phyloP scores from a whole-genome alignment of 2,888 invertebrate genomes.

The Theodoxus fluviatilis region DNA sequence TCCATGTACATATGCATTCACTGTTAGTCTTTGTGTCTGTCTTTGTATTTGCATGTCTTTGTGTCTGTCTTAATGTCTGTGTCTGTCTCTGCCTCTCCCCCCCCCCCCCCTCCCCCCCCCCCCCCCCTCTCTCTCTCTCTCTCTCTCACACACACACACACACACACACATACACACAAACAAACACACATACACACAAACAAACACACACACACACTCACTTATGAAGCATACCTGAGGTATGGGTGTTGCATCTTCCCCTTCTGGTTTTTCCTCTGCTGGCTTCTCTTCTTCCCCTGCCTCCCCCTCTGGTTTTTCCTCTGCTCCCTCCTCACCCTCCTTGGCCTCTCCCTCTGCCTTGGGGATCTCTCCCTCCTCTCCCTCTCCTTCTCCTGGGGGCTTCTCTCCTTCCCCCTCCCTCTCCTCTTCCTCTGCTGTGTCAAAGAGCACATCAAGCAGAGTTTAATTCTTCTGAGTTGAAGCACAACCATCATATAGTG shows the following conservation, averaged over 20 bases:
- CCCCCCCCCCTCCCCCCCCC: slow-evolving; percentile 26
- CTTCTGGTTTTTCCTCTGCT: slow-evolving; percentile 20
- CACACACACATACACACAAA: background rate
- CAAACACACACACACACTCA: background rate
- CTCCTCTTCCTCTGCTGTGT: slow-evolving; percentile 7
- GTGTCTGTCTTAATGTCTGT: background rate
- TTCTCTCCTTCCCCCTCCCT: slow-evolving; percentile 23
- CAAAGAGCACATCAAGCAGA: too few species aligned
- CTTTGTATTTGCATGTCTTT: background rate
- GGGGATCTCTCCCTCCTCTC: background rate
- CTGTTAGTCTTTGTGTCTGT: too few species aligned
- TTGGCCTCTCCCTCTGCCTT: too few species aligned
- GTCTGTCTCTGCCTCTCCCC: background rate
- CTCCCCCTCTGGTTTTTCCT: slow-evolving; percentile 5
- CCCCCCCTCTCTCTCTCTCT: slow-evolving; percentile 21
- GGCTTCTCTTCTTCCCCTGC: slow-evolving; percentile 20
- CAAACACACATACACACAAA: background rate
- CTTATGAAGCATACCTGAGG: background rate
- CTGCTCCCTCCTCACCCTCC: too few species aligned
- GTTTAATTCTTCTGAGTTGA: too few species aligned
- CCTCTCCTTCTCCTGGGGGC: background rate
- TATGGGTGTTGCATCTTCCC: background rate
- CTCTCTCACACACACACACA: slow-evolving; percentile 20
- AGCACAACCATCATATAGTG: too few species aligned
- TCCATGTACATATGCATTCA: too few species aligned